Evolutionary conservation across 2,113 vertebrate species (phyloP).

Genomic region (Ochotona curzoniae): DNA sequence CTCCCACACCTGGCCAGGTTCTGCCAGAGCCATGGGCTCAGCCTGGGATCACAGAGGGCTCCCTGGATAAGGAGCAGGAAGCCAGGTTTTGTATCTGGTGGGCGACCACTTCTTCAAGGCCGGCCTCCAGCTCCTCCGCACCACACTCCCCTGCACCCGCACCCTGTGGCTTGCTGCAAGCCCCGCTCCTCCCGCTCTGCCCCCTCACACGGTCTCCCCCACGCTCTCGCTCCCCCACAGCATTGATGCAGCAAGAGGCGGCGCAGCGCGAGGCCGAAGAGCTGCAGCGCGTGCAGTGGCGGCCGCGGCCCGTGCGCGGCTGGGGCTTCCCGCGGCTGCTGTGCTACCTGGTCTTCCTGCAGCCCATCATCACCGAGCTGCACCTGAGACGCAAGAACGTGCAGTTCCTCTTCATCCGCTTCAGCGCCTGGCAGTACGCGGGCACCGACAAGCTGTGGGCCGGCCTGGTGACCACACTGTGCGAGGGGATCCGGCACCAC

Average conservation of each 20-base stretch:
- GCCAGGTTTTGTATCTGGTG: background rate
- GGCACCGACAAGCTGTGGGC: constrained; percentile 97
- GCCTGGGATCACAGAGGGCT: background rate
- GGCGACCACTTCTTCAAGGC: background rate
- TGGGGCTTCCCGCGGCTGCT: constrained; percentile 80
- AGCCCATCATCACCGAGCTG: constrained; percentile 87
- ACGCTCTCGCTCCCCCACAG: constrained; percentile 6
- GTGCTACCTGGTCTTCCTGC: constrained; percentile 91
- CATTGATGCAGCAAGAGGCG: constrained; percentile 84
- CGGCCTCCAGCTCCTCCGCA: background rate
- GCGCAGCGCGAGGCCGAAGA: constrained; percentile 70
- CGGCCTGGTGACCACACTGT: constrained; percentile 91
- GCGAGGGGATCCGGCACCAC: constrained; percentile 86
- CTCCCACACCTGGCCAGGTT: too few relatives aligned
- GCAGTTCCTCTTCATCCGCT: constrained; percentile 92
- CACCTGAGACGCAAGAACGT: constrained; percentile 87
- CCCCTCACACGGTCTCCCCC: rapidly evolving
- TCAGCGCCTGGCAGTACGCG: constrained; percentile 97
- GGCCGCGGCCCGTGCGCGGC: constrained; percentile 67
- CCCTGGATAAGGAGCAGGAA: background rate
- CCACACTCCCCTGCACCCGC: background rate
- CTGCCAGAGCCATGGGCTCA: background rate
- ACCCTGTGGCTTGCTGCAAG: background rate
- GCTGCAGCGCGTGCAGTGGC: constrained; percentile 24
- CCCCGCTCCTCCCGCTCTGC: background rate